Evolutionary conservation across 2,113 vertebrate species (phyloP).

Genomic region (Brachionichthys hirsutus): DNA sequence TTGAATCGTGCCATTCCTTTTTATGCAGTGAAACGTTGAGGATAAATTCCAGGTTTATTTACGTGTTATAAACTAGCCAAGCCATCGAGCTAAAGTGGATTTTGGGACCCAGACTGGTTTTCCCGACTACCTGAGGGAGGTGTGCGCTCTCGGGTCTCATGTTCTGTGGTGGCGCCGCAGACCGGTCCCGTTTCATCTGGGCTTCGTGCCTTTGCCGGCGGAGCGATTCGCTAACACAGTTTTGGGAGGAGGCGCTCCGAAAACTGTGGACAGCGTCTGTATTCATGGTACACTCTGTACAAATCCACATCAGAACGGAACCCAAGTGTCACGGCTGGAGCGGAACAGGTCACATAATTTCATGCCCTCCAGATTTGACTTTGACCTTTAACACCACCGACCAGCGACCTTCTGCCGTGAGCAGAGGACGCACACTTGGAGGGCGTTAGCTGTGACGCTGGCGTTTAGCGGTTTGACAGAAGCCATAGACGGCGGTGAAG

Average conservation of each 20-base stretch:
- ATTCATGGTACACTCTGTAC: conserved; percentile 68
- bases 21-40: conserved; percentile 8
- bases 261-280: conserved; percentile 54
- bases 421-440: conserved; percentile 9
- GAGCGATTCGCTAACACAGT: conserved; percentile 23
- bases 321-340: too few relatives aligned
- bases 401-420: too few relatives aligned
- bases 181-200: conserved; percentile 32
- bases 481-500: conserved; percentile 52
- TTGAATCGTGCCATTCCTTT: conserved; percentile 13
- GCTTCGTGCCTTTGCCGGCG: conserved; percentile 37
- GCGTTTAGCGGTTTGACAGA: conserved; percentile 39
- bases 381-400: conserved; percentile 23
- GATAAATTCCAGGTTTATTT: conserved; percentile 9
- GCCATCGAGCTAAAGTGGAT: too few relatives aligned
- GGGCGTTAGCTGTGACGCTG: conserved; percentile 38
- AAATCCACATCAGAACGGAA: conserved; percentile 41
- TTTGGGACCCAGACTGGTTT: too few relatives aligned
- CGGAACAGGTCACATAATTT: too few relatives aligned
- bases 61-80: conserved; percentile 30
- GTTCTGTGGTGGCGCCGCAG: conserved; percentile 25
- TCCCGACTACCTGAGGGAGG: conserved; percentile 24
- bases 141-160: conserved; percentile 39
- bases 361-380: conserved; percentile 26
- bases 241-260: conserved; percentile 21